These are phyloP conservation scores for Arctia plantaginis DNA, from an alignment of 2,888 invertebrate species.

Conservation along the genomic window DNA sequence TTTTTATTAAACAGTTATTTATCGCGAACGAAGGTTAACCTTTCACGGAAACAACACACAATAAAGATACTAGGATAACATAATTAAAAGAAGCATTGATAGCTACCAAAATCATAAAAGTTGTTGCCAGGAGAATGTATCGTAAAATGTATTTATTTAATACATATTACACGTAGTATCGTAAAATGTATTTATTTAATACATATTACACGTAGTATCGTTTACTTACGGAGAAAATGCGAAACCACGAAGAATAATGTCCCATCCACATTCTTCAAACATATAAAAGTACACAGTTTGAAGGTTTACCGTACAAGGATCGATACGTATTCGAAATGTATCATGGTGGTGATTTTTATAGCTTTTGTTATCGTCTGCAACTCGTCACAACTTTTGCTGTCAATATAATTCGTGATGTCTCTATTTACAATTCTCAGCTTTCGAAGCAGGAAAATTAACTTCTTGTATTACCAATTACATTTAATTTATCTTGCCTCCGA, in stretches of 20 bases:
- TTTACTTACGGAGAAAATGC: conserved; percentile 2
- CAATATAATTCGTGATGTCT: not conserved
- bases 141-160: not conserved
- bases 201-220: not conserved
- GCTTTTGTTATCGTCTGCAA: not conserved
- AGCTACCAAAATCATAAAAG: conserved; percentile 1
- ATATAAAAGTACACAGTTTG: not conserved
- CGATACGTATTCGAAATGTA: not conserved
- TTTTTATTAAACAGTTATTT: not conserved
- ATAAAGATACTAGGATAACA: not conserved
- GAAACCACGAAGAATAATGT: not conserved
- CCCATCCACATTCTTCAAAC: conserved; percentile 5
- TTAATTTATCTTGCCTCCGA: not conserved
- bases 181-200: not conserved
- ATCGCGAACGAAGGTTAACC: not conserved
- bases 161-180: not conserved
- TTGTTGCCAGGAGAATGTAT: not conserved
- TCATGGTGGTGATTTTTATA: not conserved
- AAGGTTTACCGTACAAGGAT: not conserved
- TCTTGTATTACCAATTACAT: not conserved
- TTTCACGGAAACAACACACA: not conserved
- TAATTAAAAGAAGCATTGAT: not conserved
- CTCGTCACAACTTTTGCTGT: not conserved
- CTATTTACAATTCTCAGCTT: not conserved
- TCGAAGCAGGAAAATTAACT: not conserved